Evolutionary conservation across 2,113 vertebrate genomes (phyloP).

Genomic region (Cyprinodon variegatus): DNA sequence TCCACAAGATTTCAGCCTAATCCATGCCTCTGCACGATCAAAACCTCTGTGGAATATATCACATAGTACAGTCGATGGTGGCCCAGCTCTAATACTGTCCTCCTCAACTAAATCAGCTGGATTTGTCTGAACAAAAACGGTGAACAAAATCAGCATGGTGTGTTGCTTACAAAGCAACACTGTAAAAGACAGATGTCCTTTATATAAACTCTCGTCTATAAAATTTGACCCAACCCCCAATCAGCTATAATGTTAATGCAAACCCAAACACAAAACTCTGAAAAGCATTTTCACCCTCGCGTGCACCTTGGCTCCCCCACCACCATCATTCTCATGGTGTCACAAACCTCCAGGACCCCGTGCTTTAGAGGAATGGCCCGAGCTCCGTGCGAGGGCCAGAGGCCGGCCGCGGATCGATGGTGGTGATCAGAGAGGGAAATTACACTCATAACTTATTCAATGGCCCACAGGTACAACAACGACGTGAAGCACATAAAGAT

Average conservation of each 20-base stretch:
- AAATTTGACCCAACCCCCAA: slow-evolving; percentile 43
- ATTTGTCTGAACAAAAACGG: neutral
- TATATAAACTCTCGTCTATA: neutral
- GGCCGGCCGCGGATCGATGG: slow-evolving; percentile 87
- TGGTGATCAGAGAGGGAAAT: slow-evolving; percentile 89
- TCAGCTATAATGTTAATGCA: slow-evolving; percentile 74
- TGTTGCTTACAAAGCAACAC: neutral
- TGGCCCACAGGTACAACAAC: slow-evolving; percentile 96
- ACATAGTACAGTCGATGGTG: neutral
- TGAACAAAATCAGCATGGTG: neutral
- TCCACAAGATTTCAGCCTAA: neutral
- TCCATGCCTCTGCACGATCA: neutral
- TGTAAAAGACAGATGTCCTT: neutral
- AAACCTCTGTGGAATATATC: neutral
- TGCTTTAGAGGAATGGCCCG: slow-evolving; percentile 76
- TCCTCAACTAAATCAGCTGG: neutral
- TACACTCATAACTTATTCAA: slow-evolving; percentile 93
- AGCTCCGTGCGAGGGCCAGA: slow-evolving; percentile 73
- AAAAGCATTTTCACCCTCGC: slow-evolving; percentile 12
- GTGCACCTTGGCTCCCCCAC: slow-evolving; percentile 21
- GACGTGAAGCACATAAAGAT: slow-evolving; percentile 99
- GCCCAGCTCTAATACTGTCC: neutral
- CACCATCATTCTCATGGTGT: slow-evolving; percentile 79
- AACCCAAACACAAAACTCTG: slow-evolving; percentile 26
- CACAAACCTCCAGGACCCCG: slow-evolving; percentile 78